Percentiles rank a stretch among this genome's conserved stretches.
These are phyloP conservation scores for Drosophila incognita DNA, from an alignment of 2,888 invertebrate species.

Conservation along the genomic window DNA sequence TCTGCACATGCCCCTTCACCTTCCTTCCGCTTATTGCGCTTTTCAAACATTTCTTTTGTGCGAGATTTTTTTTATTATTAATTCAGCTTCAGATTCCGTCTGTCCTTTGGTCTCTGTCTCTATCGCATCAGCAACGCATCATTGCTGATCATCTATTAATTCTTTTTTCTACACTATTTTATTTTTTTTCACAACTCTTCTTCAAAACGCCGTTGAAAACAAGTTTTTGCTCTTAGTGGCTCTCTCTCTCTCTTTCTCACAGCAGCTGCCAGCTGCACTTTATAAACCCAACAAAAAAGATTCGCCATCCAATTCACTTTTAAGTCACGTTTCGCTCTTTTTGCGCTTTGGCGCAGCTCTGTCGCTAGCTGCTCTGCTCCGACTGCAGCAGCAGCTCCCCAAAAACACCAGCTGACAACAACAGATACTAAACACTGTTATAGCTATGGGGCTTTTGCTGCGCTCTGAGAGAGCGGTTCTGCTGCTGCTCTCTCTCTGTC, in stretches of 20 bases:
- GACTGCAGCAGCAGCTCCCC: conserved; percentile 48
- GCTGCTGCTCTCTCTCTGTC: conserved; percentile 9
- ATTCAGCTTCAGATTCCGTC: conserved; percentile 29
- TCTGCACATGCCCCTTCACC: conserved; percentile 47
- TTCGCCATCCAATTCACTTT: conserved; percentile 70
- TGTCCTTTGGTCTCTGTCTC: conserved; percentile 8
- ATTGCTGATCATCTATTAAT: conserved; percentile 75
- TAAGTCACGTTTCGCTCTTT: conserved; percentile 80
- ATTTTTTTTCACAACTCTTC: conserved; percentile 63
- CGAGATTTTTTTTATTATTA: conserved; percentile 42
- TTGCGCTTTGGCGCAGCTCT: conserved; percentile 57
- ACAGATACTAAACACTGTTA: conserved; percentile 71
- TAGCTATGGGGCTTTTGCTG: conserved; percentile 66
- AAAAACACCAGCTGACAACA: conserved; percentile 70
- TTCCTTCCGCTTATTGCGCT: conserved; percentile 70
- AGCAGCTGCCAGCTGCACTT: conserved; percentile 78
- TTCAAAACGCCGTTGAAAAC: conserved; percentile 79
- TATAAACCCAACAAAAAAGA: conserved; percentile 56
- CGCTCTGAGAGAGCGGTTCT: conserved; percentile 26
- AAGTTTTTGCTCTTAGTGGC: conserved; percentile 59
- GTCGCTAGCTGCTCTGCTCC: conserved; percentile 17
- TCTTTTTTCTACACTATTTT: conserved; percentile 51
- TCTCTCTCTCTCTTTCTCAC: conserved; percentile 23
- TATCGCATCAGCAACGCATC: conserved; percentile 57
- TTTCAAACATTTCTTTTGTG: conserved; percentile 61